Percentiles rank a stretch among this genome's conserved stretches.
phyloP scores from a whole-genome alignment of 2,888 invertebrate species.

The Anthoptus insignis region DNA sequence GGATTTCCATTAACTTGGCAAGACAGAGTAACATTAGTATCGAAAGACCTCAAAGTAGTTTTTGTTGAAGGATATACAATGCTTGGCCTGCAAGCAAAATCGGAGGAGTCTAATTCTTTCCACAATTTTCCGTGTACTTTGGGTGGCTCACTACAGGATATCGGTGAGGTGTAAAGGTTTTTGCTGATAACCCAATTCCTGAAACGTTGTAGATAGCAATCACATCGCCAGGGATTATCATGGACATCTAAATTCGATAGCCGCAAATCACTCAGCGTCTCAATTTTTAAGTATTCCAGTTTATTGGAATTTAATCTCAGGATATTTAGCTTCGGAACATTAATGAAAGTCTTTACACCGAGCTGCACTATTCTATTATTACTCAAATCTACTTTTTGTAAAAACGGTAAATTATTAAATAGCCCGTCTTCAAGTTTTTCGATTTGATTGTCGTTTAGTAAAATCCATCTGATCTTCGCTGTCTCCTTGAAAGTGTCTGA shows the following conservation, averaged over 20 bases:
- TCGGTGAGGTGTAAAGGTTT: constrained; percentile 92
- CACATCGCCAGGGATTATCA: constrained; percentile 96
- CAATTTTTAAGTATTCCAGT: constrained; percentile 89
- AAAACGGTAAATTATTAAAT: constrained; percentile 91
- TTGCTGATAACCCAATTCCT: constrained; percentile 91
- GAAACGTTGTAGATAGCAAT: constrained; percentile 93
- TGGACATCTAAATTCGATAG: constrained; percentile 92
- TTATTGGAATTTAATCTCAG: constrained; percentile 92
- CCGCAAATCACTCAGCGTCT: constrained; percentile 88
- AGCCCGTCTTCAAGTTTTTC: constrained; percentile 91
- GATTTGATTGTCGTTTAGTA: constrained; percentile 92
- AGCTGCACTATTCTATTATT: constrained; percentile 91
- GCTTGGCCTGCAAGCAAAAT: constrained; percentile 94
- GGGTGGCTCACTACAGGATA: constrained; percentile 91
- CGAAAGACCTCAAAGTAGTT: constrained; percentile 88
- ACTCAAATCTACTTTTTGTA: constrained; percentile 93
- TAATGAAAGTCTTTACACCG: constrained; percentile 90
- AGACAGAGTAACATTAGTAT: constrained; percentile 90
- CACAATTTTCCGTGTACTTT: constrained; percentile 90
- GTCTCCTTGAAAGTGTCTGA: constrained; percentile 91
- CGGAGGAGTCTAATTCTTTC: constrained; percentile 90
- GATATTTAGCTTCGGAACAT: constrained; percentile 89
- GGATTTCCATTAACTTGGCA: constrained; percentile 93
- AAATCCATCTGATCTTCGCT: constrained; percentile 90
- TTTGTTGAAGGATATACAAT: constrained; percentile 89